phyloP scores from a whole-genome alignment of 2,113 vertebrate species.

The Rhea pennata region DNA sequence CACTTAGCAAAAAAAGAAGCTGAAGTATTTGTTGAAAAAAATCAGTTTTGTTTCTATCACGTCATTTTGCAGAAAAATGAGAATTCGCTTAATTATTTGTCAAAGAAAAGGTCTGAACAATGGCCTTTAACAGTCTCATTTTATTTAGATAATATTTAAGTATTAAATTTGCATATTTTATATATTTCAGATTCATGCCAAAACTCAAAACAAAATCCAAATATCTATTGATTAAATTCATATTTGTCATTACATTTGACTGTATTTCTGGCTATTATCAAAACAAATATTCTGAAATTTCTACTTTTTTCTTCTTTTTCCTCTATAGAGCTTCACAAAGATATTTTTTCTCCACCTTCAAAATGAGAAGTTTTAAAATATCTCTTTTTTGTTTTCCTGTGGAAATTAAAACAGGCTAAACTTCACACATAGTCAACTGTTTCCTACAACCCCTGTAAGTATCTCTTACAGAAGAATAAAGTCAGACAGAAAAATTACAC shows the following conservation, averaged over 20 bases:
- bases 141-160: neutral
- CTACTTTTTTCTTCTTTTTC: neutral
- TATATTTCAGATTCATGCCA: neutral
- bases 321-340: neutral
- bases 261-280: neutral
- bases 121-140: neutral
- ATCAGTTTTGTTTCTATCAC: neutral
- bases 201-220: neutral
- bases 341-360: neutral
- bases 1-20: neutral
- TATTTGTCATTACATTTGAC: neutral
- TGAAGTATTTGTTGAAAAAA: neutral
- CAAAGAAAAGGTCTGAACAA: neutral
- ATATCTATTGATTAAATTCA: neutral
- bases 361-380: neutral
- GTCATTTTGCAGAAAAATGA: neutral
- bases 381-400: rapidly evolving
- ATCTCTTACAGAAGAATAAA: neutral
- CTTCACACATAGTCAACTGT: neutral
- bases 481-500: neutral
- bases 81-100: neutral
- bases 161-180: neutral
- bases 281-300: neutral
- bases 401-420: neutral
- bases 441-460: neutral